Base-by-base conservation (phyloP, 2,113 vertebrate genomes). In the Amblyopsis rosae region DNA sequence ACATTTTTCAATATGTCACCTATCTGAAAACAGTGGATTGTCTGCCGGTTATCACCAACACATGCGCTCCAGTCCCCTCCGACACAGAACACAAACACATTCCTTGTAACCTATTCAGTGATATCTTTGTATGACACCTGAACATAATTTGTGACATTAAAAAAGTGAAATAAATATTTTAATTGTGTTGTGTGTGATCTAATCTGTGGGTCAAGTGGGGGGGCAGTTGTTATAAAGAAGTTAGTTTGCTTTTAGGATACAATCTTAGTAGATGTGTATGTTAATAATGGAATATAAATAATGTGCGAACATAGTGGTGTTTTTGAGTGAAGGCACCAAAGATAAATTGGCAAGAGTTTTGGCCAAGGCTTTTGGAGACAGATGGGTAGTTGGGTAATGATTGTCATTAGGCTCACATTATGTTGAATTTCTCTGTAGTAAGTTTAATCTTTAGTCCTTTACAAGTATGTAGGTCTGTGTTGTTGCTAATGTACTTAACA, bases 141-240 rank as follows among this genome's bases (percentile, higher is more conserved):
- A 79, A 80, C 50, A 62, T 87, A 84, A 69, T 69, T 81, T 78
- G 68, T 87, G 80, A 88, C 77, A 67, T 76, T 75, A 57, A 62
- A 83, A 82, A 86, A 64, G 81, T 84, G 80, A 83, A 90, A 86
- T 89, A 87, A 86, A 90, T 80, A 76, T 81, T 79, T 70, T 76
- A 82, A 75, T 82, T 51, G 32, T 77, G 58, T 75, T 47, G 62
- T 53, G 16, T 58, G 19, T 77, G 1, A 10, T 26, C 47, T 9
- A 65, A 10, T 32, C 3, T n/a, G 12, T 6, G 19, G 59, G 60
- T 53, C 26, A 26, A 26, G 2, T 48, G 58, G n/a, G 41, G 45
- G 9, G 11, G 9, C 17, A 33, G 10, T 60, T 15, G 8, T 12
- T 8, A 15, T 17, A 48, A 41, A 62, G 0, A 17, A 15, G 59